Conservation (phyloP, 2,888 invertebrate genomes). For the Tigriopus californicus region DNA sequence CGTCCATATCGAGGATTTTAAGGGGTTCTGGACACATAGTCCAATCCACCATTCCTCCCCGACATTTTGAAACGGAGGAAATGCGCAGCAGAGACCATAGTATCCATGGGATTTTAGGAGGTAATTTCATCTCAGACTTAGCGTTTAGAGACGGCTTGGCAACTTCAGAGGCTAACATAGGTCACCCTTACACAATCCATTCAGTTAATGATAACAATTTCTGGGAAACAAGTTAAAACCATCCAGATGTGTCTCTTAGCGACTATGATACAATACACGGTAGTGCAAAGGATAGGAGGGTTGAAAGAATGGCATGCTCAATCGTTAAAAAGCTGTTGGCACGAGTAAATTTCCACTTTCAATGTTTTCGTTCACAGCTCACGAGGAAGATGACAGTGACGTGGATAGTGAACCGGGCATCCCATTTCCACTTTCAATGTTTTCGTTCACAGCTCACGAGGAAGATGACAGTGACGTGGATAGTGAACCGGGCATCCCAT, state of each 20-base stretch:
- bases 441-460: constrained; percentile 34
- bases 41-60: constrained; percentile 28
- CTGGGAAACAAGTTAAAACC: too few relatives aligned
- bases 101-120: constrained; percentile 75
- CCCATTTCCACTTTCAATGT: too few relatives aligned
- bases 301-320: too few relatives aligned
- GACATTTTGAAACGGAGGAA: constrained; percentile 24
- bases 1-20: constrained; percentile 24
- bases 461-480: constrained; percentile 44
- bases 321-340: too few relatives aligned
- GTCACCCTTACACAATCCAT: too few relatives aligned
- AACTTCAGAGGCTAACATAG: too few relatives aligned
- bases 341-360: too few relatives aligned
- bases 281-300: too few relatives aligned
- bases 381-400: constrained; percentile 35
- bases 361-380: constrained; percentile 29
- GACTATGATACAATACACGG: too few relatives aligned
- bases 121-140: constrained; percentile 26
- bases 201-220: too few relatives aligned
- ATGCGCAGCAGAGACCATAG: constrained; percentile 61
- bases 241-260: too few relatives aligned
- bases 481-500: constrained; percentile 69
- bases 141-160: too few relatives aligned
- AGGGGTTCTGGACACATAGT: constrained; percentile 18
- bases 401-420: constrained; percentile 80